A percentile compares a stretch with the other conserved stretches of the same genome.
These are phyloP conservation scores for Lepus townsendii DNA, from an alignment of 2,797 vertebrate species.

Conservation along the genomic window DNA sequence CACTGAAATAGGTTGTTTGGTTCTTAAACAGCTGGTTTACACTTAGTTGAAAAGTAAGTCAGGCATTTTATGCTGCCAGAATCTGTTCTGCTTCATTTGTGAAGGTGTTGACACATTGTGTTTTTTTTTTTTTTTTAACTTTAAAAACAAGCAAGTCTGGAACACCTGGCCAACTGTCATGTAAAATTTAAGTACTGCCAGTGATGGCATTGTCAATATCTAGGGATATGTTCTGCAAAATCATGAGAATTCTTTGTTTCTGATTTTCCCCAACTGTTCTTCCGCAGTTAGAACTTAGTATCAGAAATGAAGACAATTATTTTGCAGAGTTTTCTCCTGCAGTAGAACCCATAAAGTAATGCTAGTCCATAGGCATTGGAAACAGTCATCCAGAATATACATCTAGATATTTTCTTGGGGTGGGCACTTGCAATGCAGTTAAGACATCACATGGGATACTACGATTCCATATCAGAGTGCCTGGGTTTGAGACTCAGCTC, in stretches of 20 bases:
- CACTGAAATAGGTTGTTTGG: constrained; percentile 35
- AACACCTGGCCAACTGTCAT: constrained; percentile 74
- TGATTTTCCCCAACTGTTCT: constrained; percentile 56
- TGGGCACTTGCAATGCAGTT: no score
- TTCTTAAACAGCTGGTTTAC: constrained; percentile 62
- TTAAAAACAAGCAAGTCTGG: constrained; percentile 45
- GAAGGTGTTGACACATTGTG: neutral
- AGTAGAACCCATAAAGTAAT: neutral
- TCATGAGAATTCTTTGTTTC: constrained; percentile 48
- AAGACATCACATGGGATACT: no score
- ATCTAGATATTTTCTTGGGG: neutral
- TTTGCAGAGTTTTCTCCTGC: constrained; percentile 40
- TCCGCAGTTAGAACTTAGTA: neutral
- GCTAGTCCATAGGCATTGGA: neutral
- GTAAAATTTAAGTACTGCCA: constrained; percentile 30
- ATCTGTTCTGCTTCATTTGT: constrained; percentile 71
- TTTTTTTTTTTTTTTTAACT: neutral
- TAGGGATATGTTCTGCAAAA: constrained; percentile 51
- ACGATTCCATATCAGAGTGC: no score
- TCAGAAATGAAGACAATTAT: neutral
- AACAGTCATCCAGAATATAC: neutral
- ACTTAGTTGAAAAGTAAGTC: constrained; percentile 58
- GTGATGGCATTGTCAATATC: neutral
- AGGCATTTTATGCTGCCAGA: constrained; percentile 49
- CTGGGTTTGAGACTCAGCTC: no score